Percentiles rank a stretch among this genome's conserved stretches.
These are phyloP conservation scores for Philereme transversata DNA, from an alignment of 2,888 invertebrate genomes.

Conservation along the genomic window DNA sequence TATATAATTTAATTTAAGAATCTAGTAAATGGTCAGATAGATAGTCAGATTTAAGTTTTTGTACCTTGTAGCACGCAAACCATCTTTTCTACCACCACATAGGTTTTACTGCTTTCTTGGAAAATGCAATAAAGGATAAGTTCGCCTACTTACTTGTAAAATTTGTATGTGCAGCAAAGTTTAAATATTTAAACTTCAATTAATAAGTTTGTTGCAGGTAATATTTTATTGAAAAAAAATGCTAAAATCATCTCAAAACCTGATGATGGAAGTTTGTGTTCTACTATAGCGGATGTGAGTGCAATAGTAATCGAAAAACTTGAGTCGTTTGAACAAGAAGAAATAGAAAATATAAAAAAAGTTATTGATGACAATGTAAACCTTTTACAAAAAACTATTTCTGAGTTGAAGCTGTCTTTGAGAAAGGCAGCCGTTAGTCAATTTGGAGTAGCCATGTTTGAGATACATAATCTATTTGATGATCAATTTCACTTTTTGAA, in stretches of 20 bases:
- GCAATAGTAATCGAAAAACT: slow-evolving; percentile 36
- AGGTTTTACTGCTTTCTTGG: too few species aligned
- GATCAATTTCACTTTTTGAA: slow-evolving; percentile 46
- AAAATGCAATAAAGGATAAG: too few species aligned
- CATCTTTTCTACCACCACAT: too few species aligned
- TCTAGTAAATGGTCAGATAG: too few species aligned
- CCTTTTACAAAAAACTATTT: background rate
- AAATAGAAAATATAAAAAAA: slow-evolving; percentile 32
- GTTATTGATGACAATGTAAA: slow-evolving; percentile 36
- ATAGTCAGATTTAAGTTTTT: too few species aligned
- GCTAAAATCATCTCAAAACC: background rate
- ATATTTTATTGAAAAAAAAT: background rate
- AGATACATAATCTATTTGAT: slow-evolving; percentile 52
- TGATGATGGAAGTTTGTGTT: slow-evolving; percentile 39
- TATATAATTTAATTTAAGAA: too few species aligned
- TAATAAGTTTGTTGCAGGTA: slow-evolving; percentile 3
- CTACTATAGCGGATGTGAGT: slow-evolving; percentile 42
- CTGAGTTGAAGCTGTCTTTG: slow-evolving; percentile 1
- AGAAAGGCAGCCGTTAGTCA: slow-evolving; percentile 44
- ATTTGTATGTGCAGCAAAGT: too few species aligned
- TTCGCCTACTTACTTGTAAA: too few species aligned
- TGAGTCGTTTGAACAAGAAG: slow-evolving; percentile 22
- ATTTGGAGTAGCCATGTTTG: slow-evolving; percentile 53
- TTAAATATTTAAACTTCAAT: too few species aligned
- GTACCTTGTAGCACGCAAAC: too few species aligned